Base-by-base conservation (phyloP, 2,888 invertebrate species). In the Lycia hirtaria region DNA sequence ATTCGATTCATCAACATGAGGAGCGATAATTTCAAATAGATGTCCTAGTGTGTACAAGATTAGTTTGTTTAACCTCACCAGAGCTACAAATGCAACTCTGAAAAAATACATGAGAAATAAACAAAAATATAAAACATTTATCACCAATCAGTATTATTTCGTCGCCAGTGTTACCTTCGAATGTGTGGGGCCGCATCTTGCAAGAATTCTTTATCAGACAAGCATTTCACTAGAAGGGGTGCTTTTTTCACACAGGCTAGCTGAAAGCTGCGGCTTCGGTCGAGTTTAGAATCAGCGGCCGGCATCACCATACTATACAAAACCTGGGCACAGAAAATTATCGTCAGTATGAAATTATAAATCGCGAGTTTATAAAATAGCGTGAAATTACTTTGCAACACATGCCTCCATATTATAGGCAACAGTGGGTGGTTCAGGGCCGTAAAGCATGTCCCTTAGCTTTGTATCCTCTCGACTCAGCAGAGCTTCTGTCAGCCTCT, bases 221-320 rank as follows among this genome's bases (percentile, higher is more conserved):
- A 75, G 62, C 92, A 90, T 60, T 92, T 87, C 1, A 92, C 88
- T 57, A 92, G 75, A 4, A 92, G 76, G 1, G 91, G 92, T 7
- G 91, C 87, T 60, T 94, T 94, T 71, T 93, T 93, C 53, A 94
- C 90, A 83, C 94, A 94, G 3, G 94, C 93, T 33, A 93, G 77
- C 80, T 95, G 94, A 65, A 93, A 91, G 67, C 87, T 91, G 44
- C 93, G 84, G 63, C 93, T 88, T 3, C 92, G 95, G 37, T 96
- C 96, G 1, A 97, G 94, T 69, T 95, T 93, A 1, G 96, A 95
- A 72, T 97, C 97, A 6, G 95, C 89, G 5, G 98, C 97, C 10
- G 99, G 99, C 96, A 99, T 97, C 63, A 99, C 92, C 83, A 98
- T 93, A 62, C 97, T 96, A 85, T 98, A 98, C 60, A 98, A 92